phyloP scores from a whole-genome alignment of 2,888 invertebrate genomes.

The Drosophila atripex region DNA sequence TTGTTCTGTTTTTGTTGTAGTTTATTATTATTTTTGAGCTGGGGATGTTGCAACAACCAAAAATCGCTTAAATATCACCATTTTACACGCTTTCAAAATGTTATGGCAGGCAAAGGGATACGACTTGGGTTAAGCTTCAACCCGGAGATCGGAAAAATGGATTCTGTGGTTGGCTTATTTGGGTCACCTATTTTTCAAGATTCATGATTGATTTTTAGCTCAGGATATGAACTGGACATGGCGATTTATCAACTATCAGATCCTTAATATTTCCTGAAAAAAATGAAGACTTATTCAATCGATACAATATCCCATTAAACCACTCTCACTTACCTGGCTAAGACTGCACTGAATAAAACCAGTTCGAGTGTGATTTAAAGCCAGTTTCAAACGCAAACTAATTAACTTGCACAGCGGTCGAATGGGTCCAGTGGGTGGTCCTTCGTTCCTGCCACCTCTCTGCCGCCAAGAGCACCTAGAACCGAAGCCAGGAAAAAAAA shows the following conservation, averaged over 20 bases:
- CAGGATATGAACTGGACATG: not conserved
- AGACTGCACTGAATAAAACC: constrained; percentile 19
- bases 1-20: not conserved
- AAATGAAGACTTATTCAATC: not conserved
- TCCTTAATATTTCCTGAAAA: too few species aligned
- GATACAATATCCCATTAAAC: not conserved
- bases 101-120: constrained; percentile 13
- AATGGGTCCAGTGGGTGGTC: constrained; percentile 65
- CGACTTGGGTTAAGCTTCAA: not conserved
- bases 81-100: constrained; percentile 59
- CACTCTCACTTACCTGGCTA: constrained; percentile 20
- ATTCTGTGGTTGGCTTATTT: constrained; percentile 32
- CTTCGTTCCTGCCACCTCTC: not conserved
- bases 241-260: too few species aligned
- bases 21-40: constrained; percentile 6
- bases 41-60: constrained; percentile 34
- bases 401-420: constrained; percentile 67
- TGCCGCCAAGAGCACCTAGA: constrained; percentile 19
- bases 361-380: constrained; percentile 42
- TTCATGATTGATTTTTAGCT: constrained; percentile 10
- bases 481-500: constrained; percentile 46
- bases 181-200: constrained; percentile 24
- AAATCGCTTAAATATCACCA: constrained; percentile 40
- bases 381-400: constrained; percentile 46
- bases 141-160: not conserved